These are phyloP conservation scores for Numenius phaeopus DNA, from an alignment of 2,797 vertebrate species.

Conservation along the genomic window DNA sequence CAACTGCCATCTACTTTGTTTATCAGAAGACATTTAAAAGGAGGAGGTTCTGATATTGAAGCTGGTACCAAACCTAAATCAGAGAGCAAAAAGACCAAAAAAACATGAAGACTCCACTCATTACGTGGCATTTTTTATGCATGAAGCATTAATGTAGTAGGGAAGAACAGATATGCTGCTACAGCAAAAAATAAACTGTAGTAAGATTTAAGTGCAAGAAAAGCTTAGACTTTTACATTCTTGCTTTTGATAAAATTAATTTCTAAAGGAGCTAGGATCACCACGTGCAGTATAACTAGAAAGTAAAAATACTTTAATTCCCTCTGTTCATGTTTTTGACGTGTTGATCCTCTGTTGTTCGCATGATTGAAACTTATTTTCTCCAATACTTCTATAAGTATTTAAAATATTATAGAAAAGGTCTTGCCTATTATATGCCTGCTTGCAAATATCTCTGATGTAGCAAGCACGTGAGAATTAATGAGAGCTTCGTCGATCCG, in stretches of 20 bases:
- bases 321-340: not conserved
- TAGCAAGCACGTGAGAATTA: constrained; percentile 97
- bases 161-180: not conserved
- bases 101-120: not conserved
- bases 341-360: not conserved
- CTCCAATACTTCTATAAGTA: not conserved
- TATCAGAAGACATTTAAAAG: constrained; percentile 98
- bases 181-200: not conserved
- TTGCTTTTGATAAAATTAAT: not conserved
- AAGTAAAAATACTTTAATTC: not conserved
- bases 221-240: not conserved
- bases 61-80: constrained; percentile 92
- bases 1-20: constrained; percentile 99
- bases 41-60: constrained; percentile 94
- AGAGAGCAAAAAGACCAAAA: not conserved
- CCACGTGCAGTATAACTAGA: not conserved
- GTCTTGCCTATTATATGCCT: constrained; percentile 94
- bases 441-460: constrained; percentile 99
- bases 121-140: not conserved
- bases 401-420: not conserved
- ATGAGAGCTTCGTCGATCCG: constrained; percentile 98
- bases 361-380: not conserved
- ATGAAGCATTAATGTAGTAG: not conserved
- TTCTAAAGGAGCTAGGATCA: not conserved
- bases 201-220: not conserved